phyloP scores from a whole-genome alignment of 2,888 invertebrate genomes.

The Sabatieria punctata region DNA sequence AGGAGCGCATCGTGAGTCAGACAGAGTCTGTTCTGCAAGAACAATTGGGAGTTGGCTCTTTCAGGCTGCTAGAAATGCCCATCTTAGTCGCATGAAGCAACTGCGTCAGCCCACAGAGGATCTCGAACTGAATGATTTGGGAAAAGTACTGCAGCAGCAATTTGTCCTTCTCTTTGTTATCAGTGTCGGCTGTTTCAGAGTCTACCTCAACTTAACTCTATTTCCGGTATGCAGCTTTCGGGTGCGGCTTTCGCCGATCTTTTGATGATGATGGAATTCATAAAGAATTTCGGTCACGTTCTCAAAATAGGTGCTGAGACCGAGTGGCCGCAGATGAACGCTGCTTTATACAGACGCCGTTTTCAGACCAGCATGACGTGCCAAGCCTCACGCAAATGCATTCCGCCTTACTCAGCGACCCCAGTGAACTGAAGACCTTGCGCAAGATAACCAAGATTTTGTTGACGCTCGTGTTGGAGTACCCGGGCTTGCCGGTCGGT shows the following conservation, averaged over 20 bases:
- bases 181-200: conserved; percentile 42
- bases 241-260: conserved; percentile 78
- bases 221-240: conserved; percentile 59
- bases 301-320: conserved; percentile 81
- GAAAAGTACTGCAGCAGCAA: background rate
- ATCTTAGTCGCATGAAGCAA: conserved; percentile 43
- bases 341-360: no score
- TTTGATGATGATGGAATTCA: conserved; percentile 86
- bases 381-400: conserved; percentile 53
- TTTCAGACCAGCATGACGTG: conserved; percentile 59
- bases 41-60: no score
- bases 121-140: conserved; percentile 51
- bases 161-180: no score
- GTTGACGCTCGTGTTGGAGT: conserved; percentile 33
- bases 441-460: conserved; percentile 30
- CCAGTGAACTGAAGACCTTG: conserved; percentile 27
- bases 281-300: conserved; percentile 85
- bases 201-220: conserved; percentile 46
- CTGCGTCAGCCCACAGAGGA: conserved; percentile 78
- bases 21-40: conserved; percentile 43
- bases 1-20: conserved; percentile 5
- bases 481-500: conserved; percentile 33
- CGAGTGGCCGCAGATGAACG: no score
- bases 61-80: background rate
- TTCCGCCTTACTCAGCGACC: conserved; percentile 31